Evolutionary conservation across 2,113 vertebrate species (phyloP).

Genomic region (Stigmatopora argus): DNA sequence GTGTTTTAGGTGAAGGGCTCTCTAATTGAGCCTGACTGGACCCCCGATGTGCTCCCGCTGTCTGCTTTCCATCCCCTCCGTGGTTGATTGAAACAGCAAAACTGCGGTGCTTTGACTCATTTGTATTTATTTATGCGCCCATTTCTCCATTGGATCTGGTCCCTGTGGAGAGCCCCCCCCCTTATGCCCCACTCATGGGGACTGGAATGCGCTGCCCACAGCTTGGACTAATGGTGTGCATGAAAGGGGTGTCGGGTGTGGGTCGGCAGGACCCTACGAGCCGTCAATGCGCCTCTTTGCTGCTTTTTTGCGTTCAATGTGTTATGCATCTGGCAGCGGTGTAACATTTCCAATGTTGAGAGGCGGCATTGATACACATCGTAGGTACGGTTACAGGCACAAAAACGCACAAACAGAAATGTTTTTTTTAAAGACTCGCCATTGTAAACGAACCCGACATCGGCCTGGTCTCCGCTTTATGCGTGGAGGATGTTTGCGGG

Average conservation of each 20-base stretch:
- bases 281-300: constrained; percentile 41
- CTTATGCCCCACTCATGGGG: constrained; percentile 30
- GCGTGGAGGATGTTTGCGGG: constrained; percentile 30
- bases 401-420: constrained; percentile 8
- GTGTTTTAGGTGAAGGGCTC: constrained; percentile 46
- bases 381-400: not conserved
- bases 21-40: constrained; percentile 62
- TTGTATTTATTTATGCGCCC: constrained; percentile 65
- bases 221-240: constrained; percentile 45
- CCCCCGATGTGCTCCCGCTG: constrained; percentile 49
- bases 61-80: constrained; percentile 61
- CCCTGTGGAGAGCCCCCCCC: constrained; percentile 49
- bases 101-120: constrained; percentile 44
- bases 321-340: constrained; percentile 8
- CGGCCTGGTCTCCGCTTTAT: constrained; percentile 40
- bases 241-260: constrained; percentile 20
- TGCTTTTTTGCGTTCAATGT: constrained; percentile 22
- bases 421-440: constrained; percentile 24
- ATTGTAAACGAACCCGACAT: constrained; percentile 41
- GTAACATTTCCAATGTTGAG: constrained; percentile 11
- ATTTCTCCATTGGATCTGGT: constrained; percentile 55
- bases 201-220: constrained; percentile 53
- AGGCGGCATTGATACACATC: constrained; percentile 16
- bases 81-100: constrained; percentile 62
- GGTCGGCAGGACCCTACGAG: not conserved